Evolutionary conservation across 92 coral and sea anemone genomes (phyloP), one percentile per base, ranked within the genome.

Genomic region (Anthopleura xanthogrammica): DNA sequence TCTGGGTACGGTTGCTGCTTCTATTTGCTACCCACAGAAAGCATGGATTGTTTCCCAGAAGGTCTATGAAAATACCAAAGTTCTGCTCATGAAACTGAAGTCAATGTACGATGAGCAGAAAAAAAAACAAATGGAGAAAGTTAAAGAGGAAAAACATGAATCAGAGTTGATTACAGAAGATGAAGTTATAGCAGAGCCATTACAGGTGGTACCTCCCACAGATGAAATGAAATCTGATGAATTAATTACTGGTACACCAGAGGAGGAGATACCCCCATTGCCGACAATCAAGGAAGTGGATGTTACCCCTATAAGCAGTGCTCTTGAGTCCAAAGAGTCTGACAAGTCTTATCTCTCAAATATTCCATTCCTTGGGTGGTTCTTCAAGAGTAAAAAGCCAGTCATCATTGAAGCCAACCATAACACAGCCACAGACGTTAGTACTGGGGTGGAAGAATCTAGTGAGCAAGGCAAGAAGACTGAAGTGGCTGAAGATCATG

Each of bases 1-100:
- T 52, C 89, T 97, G 85, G 99, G 98, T 39, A 87, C 94, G 19
- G 88, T 86, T 39, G 94, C 95, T 14, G 91, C 94, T 62, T 92
- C 98, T 0, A 79, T 88, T 56, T 97, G 98, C 82, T 97, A 97
- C 80, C 99, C 99, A 75, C 90, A 83, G 23, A 87, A 91, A 70
- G 98, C 99, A 52, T 89, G 90, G 73, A 85, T 76, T 60, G 77
- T 91, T 16, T 80, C 95, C 2, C 89, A 88, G 82, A 87, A 72
- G 52, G 88, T 87, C 41, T 94, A 88, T 66, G 86, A 85, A 46
- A 86, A 86, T 72, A 52, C 93, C 39, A 89, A 91, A 79, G 78
- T 78, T 36, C 83, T 92, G 46, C 43, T 85, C 48, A 74, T 78
- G n/a, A 91, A 86, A 41, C 89, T 91, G 73, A 75, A 80, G 65